Evolutionary conservation across 1,140 invertebrate species (phyloP), one percentile per base, ranked within the genome.

Genomic region (Schlechtendalia chinensis): DNA sequence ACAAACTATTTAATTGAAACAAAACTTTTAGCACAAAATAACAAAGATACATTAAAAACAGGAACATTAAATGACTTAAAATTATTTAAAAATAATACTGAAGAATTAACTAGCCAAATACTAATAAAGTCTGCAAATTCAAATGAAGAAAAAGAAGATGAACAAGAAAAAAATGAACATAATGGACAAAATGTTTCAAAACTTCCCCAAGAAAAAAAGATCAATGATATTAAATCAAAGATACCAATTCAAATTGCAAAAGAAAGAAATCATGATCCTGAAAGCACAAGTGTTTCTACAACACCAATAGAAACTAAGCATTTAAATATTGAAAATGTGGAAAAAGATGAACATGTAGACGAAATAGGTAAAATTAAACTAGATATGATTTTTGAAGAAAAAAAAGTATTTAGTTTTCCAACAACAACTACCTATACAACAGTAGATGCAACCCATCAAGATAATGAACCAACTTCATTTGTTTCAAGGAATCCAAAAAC

Each of bases 1-100:
- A 79, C 75, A 27, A 50, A 79, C 22, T 79, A 79, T 50, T 79
- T 79, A 50, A 79, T 79, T 12, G 75, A 79, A 50, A 79, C 75
- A 47, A 79, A 79, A 79, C 39, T 11, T 47, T 63, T 79, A 50
- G 75, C 75, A 50, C 75, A 79, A 79, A 27, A 79, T 0, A 59
- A 63, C 22, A 58, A 24, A 54, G 50, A 29, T 54, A 29, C 24
- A 1, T 14, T 29, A 72, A 53, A 72, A 29, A 32, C 22, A 24
- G 8, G 29, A 29, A 10, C 27, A 53, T 6, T 29, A 72, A 72
- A 72, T n/a, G 10, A 53, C 11, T 54, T 16, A 14, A 29, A 72
- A 72, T 29, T 54, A n/a, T 54, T 29, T 53, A 19, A 17, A 32
- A 47, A 72, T 54, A 32, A 72, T 29, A 53, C 17, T 0, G 12